Conservation (phyloP, 2,888 invertebrate genomes). For the Smittia aterrima region DNA sequence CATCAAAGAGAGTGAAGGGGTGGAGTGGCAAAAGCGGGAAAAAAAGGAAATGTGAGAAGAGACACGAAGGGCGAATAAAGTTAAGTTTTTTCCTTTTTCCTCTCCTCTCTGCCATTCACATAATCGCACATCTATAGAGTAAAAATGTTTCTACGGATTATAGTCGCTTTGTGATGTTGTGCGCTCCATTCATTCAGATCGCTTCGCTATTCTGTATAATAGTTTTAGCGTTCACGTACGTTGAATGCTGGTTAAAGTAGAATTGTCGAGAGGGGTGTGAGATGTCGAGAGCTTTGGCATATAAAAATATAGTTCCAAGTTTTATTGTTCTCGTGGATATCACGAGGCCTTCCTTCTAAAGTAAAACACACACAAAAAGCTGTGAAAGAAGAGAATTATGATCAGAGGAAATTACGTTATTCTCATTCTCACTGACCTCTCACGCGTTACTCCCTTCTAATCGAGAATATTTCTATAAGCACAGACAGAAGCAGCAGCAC, state of each 20-base stretch:
- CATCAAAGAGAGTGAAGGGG: neutral
- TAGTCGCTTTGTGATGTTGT: neutral
- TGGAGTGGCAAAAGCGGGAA: neutral
- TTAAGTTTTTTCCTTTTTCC: neutral
- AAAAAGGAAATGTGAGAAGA: neutral
- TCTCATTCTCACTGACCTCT: conserved; percentile 7
- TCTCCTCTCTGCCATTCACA: neutral
- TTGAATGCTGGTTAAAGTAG: neutral
- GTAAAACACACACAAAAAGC: neutral
- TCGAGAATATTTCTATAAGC: neutral
- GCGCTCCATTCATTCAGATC: neutral
- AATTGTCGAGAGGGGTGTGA: neutral
- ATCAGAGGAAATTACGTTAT: conserved; percentile 10
- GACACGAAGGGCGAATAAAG: too few relatives aligned
- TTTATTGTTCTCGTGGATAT: conserved; percentile 13
- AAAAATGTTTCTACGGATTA: neutral
- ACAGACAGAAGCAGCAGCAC: neutral
- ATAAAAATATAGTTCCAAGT: conserved; percentile 15
- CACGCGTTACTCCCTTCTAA: neutral
- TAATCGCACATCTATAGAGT: conserved; percentile 27
- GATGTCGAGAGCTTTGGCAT: neutral
- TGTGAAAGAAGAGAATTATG: conserved; percentile 22
- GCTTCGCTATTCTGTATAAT: neutral
- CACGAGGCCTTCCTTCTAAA: neutral
- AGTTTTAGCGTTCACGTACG: neutral